Percentiles rank a stretch among this genome's conserved stretches.
Evolutionary conservation across 2,113 vertebrate genomes (phyloP).

Genomic region (Scomber scombrus): DNA sequence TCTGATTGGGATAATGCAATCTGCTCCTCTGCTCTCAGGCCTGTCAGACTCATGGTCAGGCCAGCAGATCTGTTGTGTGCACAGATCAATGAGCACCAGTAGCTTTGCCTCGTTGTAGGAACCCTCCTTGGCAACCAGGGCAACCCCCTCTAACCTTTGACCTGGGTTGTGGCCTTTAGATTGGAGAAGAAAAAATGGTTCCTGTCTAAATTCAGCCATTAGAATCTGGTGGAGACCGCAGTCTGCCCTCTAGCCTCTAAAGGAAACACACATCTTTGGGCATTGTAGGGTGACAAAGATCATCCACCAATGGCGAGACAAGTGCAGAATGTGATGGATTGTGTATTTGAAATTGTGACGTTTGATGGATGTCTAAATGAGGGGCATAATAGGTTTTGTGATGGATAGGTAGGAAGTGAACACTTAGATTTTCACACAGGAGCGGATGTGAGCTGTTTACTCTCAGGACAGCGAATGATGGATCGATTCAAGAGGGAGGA

Average conservation of each 20-base stretch:
- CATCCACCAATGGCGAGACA: conserved; percentile 59
- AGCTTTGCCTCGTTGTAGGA: conserved; percentile 55
- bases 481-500: conserved; percentile 53
- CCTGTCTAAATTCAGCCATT: conserved; percentile 75
- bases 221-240: conserved; percentile 69
- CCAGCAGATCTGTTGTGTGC: conserved; percentile 67
- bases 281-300: conserved; percentile 70
- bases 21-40: conserved; percentile 69
- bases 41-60: conserved; percentile 57
- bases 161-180: conserved; percentile 45
- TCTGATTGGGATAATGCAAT: conserved; percentile 59
- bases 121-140: conserved; percentile 76
- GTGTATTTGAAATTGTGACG: conserved; percentile 65
- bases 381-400: conserved; percentile 70
- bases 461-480: conserved; percentile 68
- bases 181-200: conserved; percentile 56
- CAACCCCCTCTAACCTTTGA: conserved; percentile 68
- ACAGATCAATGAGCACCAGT: conserved; percentile 69
- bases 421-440: conserved; percentile 70
- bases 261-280: conserved; percentile 66
- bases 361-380: conserved; percentile 78
- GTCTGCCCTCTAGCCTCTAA: conserved; percentile 52
- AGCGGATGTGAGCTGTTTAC: conserved; percentile 80
- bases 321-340: conserved; percentile 73
- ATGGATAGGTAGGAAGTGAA: conserved; percentile 82